phyloP scores from a whole-genome alignment of 1,140 invertebrate species.

The Andricus grossulariae region DNA sequence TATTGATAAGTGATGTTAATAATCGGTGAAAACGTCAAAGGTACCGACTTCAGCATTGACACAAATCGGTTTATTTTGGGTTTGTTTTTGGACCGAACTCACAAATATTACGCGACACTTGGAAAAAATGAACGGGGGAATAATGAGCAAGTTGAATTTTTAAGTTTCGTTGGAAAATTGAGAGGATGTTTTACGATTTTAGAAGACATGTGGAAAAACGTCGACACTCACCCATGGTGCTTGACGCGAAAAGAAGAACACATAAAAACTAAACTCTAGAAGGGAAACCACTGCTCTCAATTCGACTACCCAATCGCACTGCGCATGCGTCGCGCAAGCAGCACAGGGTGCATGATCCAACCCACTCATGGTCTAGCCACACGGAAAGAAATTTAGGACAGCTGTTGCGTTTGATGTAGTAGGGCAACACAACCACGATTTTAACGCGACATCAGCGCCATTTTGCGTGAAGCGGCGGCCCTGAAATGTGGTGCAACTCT shows the following conservation, averaged over 20 bases:
- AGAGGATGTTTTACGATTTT: conserved; percentile 41
- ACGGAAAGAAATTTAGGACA: too few relatives aligned
- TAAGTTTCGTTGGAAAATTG: background rate
- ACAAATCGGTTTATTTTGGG: background rate
- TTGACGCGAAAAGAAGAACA: conserved; percentile 40
- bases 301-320: too few relatives aligned
- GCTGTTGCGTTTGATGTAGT: too few relatives aligned
- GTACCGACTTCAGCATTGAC: background rate
- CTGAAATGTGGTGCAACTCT: too few relatives aligned
- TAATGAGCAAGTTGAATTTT: conserved; percentile 4
- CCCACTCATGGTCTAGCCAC: too few relatives aligned
- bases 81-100: conserved; percentile 5
- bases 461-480: too few relatives aligned
- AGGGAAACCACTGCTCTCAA: background rate
- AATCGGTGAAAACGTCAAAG: background rate
- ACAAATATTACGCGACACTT: conserved; percentile 33
- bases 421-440: too few relatives aligned
- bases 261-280: background rate
- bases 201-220: conserved; percentile 30
- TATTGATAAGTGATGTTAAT: background rate
- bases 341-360: too few relatives aligned
- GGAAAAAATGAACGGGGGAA: background rate
- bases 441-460: too few relatives aligned
- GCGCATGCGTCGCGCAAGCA: too few relatives aligned
- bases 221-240: conserved; percentile 48